A percentile compares a stretch with the other conserved stretches of the same genome.
Evolutionary conservation across 2,113 vertebrate genomes (phyloP).

Genomic region (Nothobranchius kuhntae): DNA sequence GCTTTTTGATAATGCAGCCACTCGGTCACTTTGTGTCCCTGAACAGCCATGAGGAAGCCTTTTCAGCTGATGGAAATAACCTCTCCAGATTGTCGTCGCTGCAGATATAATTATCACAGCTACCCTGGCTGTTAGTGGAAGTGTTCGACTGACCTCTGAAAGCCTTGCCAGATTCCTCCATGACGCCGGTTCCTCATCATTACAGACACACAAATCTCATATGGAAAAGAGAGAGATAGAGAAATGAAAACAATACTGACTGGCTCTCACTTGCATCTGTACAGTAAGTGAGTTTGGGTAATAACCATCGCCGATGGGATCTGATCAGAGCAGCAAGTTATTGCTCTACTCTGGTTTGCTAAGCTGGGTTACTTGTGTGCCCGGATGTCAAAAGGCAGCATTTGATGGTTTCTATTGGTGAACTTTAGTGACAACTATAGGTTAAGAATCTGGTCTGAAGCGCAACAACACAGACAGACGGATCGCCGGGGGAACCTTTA

Average conservation of each 20-base stretch:
- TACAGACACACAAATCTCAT: constrained; percentile 11
- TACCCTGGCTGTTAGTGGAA: constrained; percentile 50
- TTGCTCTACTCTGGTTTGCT: too few relatives aligned
- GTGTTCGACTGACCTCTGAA: constrained; percentile 44
- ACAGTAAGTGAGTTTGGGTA: neutral
- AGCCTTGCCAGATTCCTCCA: constrained; percentile 31
- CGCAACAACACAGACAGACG: constrained; percentile 11
- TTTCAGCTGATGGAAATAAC: constrained; percentile 67
- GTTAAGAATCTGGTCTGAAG: neutral
- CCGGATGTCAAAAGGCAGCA: neutral
- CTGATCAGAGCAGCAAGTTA: neutral
- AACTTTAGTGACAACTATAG: constrained; percentile 2
- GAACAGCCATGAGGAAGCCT: constrained; percentile 41
- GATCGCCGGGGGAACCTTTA: neutral
- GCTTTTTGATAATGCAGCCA: neutral
- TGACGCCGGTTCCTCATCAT: constrained; percentile 52
- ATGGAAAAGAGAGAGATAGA: constrained; percentile 15
- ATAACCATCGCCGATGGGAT: neutral
- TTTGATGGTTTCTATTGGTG: neutral
- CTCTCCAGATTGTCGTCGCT: constrained; percentile 59
- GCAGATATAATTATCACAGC: constrained; percentile 66
- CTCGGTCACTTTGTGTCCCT: constrained; percentile 9
- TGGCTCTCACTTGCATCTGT: constrained; percentile 1
- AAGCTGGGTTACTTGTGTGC: neutral
- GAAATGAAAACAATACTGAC: constrained; percentile 20